These are phyloP conservation scores for Bubo scandiacus DNA, from an alignment of 2,113 vertebrate species.

Conservation along the genomic window DNA sequence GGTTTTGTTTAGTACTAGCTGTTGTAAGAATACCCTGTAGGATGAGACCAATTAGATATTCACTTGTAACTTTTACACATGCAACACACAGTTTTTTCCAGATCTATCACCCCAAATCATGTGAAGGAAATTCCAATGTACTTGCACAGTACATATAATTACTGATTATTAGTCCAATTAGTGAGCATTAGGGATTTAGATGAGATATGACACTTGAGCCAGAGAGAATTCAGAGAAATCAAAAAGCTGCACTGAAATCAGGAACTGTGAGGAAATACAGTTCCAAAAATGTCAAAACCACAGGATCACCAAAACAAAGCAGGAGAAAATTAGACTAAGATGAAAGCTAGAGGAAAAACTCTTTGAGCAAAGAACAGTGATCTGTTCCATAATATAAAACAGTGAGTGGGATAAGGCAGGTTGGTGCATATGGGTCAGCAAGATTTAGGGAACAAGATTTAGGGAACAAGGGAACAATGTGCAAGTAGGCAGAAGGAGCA, in stretches of 20 bases:
- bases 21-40: conserved; percentile 9
- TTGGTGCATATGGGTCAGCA: background rate
- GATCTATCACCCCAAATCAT: background rate
- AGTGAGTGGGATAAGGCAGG: background rate
- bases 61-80: background rate
- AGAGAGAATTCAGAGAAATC: background rate
- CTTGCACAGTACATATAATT: background rate
- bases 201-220: background rate
- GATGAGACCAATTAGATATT: conserved; percentile 12
- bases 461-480: background rate
- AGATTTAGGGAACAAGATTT: background rate
- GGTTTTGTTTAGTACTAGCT: conserved; percentile 14
- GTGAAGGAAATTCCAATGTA: background rate
- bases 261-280: background rate
- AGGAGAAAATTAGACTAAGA: background rate
- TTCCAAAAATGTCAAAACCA: background rate
- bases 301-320: background rate
- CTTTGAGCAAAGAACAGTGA: background rate
- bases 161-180: conserved; percentile 11
- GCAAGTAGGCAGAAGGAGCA: background rate
- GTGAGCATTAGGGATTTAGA: background rate
- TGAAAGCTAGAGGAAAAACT: background rate
- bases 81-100: background rate
- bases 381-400: background rate
- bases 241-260: background rate